Percentiles rank a stretch among this genome's conserved stretches.
These are phyloP conservation scores for Sinocyclocheilus grahami DNA, from an alignment of 2,113 vertebrate genomes.

Conservation along the genomic window DNA sequence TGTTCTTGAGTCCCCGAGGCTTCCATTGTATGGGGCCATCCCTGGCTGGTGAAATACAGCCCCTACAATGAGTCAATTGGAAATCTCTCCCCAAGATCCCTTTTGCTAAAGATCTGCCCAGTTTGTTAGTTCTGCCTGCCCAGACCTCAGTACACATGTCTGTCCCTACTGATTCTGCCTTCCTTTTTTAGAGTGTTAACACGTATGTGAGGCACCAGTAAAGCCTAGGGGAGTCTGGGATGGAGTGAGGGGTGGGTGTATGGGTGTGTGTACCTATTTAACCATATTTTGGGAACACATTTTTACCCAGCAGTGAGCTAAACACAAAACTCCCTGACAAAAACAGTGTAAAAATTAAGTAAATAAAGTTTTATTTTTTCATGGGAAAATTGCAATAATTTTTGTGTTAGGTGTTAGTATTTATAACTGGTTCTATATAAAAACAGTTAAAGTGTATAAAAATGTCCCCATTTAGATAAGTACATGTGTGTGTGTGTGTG, in stretches of 20 bases:
- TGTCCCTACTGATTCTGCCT: background rate
- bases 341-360: background rate
- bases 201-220: slow-evolving; percentile 58
- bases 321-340: background rate
- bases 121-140: background rate
- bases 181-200: slow-evolving; percentile 47
- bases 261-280: background rate
- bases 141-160: background rate
- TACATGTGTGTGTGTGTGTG: slow-evolving; percentile 2
- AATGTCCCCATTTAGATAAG: background rate
- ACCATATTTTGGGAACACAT: background rate
- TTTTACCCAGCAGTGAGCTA: background rate
- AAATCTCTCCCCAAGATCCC: background rate
- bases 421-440: background rate
- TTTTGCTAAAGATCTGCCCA: background rate
- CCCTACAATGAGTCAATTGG: no score
- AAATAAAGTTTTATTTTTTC: background rate
- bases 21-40: no score
- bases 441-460: background rate
- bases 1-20: no score
- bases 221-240: slow-evolving; percentile 47
- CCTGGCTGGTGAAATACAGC: no score
- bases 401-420: background rate
- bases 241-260: slow-evolving; percentile 47
- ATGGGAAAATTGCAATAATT: background rate